A percentile compares a stretch with the other conserved stretches of the same genome.
These are phyloP conservation scores for Agonopterix subpropinquella DNA, from an alignment of 2,888 invertebrate genomes.

Conservation along the genomic window DNA sequence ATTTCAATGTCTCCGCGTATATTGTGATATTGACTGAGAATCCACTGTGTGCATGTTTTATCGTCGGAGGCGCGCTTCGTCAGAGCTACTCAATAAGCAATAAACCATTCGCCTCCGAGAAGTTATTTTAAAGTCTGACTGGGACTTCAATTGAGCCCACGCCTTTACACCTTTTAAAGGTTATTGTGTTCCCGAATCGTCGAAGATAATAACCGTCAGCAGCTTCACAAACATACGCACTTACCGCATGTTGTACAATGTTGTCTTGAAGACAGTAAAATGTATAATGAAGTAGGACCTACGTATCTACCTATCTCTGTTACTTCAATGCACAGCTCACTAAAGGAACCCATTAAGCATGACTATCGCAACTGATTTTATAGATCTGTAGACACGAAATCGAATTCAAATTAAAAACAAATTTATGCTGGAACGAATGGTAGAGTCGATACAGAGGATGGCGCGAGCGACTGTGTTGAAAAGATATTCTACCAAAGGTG, in stretches of 20 bases:
- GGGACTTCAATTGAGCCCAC: slow-evolving; percentile 58
- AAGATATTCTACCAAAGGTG: background rate
- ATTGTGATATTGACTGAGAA: slow-evolving; percentile 71
- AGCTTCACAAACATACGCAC: slow-evolving; percentile 16
- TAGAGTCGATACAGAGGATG: slow-evolving; percentile 13
- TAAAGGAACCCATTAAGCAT: background rate
- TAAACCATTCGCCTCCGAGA: slow-evolving; percentile 72
- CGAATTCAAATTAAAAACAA: slow-evolving; percentile 15
- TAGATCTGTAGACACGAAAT: slow-evolving; percentile 11
- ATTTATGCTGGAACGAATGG: slow-evolving; percentile 17
- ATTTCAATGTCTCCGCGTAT: slow-evolving; percentile 65
- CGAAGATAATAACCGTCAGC: slow-evolving; percentile 41
- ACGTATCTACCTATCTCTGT: background rate
- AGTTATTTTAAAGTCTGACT: slow-evolving; percentile 67
- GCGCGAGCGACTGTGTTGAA: slow-evolving; percentile 3
- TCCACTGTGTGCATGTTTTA: slow-evolving; percentile 64
- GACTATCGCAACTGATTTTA: slow-evolving; percentile 4
- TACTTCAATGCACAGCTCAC: slow-evolving; percentile 1
- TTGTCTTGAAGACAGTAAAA: slow-evolving; percentile 6
- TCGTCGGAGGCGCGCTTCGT: slow-evolving; percentile 65
- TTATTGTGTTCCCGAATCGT: slow-evolving; percentile 70
- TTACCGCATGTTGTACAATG: slow-evolving; percentile 12
- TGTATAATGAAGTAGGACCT: slow-evolving; percentile 1
- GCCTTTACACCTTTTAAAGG: slow-evolving; percentile 72
- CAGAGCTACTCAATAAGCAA: slow-evolving; percentile 73